phyloP scores from a whole-genome alignment of 2,113 vertebrate species.

The Platycercus adscitus region DNA sequence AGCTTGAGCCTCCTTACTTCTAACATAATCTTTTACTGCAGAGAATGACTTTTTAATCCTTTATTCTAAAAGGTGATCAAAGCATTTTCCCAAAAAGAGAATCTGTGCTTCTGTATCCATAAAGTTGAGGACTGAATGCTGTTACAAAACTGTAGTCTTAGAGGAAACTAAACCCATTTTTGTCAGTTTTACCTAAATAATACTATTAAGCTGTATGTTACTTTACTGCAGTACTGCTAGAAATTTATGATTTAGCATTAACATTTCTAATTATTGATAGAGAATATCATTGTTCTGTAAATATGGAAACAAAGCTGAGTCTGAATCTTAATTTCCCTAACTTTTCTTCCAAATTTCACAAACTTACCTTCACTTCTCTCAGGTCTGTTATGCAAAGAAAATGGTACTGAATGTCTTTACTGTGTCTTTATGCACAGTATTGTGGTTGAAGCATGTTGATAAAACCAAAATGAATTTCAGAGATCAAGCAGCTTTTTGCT shows the following conservation, averaged over 20 bases:
- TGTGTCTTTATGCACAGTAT: accelerated
- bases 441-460: not conserved
- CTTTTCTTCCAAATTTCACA: not conserved
- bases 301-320: not conserved
- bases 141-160: not conserved
- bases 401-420: accelerated
- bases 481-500: not conserved
- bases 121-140: not conserved
- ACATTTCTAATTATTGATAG: not conserved
- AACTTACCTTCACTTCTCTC: not conserved
- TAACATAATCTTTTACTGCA: not conserved
- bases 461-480: not conserved
- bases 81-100: not conserved
- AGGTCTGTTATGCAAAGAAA: not conserved
- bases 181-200: not conserved
- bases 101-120: not conserved
- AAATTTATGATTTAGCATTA: not conserved
- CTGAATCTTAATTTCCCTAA: not conserved
- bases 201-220: not conserved
- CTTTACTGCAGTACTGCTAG: not conserved
- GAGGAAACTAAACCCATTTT: not conserved
- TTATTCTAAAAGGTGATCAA: not conserved
- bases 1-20: not conserved
- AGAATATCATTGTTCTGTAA: not conserved
- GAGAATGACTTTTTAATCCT: not conserved